Percentiles rank a stretch among this genome's conserved stretches.
Evolutionary conservation across 2,797 vertebrate genomes (phyloP).

Genomic region (Graptemys geographica): DNA sequence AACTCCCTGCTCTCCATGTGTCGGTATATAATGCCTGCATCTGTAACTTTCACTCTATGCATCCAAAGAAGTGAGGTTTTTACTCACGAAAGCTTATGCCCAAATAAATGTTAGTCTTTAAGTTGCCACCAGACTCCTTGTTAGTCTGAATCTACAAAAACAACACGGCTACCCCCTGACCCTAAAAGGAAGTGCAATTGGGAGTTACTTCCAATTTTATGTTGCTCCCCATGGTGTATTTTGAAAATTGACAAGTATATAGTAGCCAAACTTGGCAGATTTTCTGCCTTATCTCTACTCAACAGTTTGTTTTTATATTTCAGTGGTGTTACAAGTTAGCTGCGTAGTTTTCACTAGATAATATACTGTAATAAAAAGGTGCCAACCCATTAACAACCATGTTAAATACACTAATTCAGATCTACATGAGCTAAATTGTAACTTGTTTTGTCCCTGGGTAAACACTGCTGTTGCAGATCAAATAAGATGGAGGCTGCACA

Average conservation of each 20-base stretch:
- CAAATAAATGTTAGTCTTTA: too few relatives aligned
- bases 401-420: background rate
- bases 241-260: background rate
- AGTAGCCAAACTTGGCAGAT: background rate
- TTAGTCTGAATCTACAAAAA: too few relatives aligned
- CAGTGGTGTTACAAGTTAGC: background rate
- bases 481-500: background rate
- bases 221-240: background rate
- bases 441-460: background rate
- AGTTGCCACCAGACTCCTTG: too few relatives aligned
- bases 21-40: too few relatives aligned
- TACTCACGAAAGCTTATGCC: too few relatives aligned
- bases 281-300: background rate
- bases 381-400: accelerated
- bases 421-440: background rate
- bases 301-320: background rate
- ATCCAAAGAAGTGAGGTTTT: too few relatives aligned
- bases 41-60: too few relatives aligned
- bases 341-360: background rate
- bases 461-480: accelerated
- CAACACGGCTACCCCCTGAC: too few relatives aligned
- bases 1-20: too few relatives aligned
- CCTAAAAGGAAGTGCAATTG: background rate
- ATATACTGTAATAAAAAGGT: accelerated
- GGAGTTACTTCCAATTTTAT: background rate